Percentiles rank a stretch among this genome's conserved stretches.
Conservation (phyloP, 2,888 invertebrate genomes). For the Crossocerus cetratus region DNA sequence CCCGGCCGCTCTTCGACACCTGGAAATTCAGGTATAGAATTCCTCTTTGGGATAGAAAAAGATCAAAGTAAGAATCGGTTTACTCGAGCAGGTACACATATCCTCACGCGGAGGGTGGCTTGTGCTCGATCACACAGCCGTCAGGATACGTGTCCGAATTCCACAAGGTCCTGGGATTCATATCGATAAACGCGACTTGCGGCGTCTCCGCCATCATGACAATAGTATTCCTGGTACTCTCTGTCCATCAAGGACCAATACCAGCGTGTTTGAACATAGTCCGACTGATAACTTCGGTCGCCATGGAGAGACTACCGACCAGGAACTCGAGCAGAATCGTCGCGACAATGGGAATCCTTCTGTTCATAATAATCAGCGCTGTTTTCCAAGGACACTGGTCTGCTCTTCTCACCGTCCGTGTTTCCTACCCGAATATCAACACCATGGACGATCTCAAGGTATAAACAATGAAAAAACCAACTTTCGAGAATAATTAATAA, state of each 20-base stretch:
- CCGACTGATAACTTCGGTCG: slow-evolving; percentile 37
- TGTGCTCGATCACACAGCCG: slow-evolving; percentile 51
- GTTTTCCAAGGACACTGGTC: slow-evolving; percentile 51
- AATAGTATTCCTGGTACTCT: slow-evolving; percentile 24
- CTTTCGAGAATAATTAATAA: neutral
- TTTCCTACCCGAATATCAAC: slow-evolving; percentile 38
- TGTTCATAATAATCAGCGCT: slow-evolving; percentile 43
- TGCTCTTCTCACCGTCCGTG: slow-evolving; percentile 43
- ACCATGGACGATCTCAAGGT: slow-evolving; percentile 44
- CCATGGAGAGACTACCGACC: slow-evolving; percentile 34
- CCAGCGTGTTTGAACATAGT: slow-evolving; percentile 44
- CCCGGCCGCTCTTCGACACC: slow-evolving; percentile 22
- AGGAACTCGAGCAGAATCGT: slow-evolving; percentile 32
- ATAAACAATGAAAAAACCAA: neutral
- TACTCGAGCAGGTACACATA: slow-evolving; percentile 56
- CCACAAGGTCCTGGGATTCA: slow-evolving; percentile 36
- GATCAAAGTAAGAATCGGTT: neutral
- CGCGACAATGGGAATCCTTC: slow-evolving; percentile 29
- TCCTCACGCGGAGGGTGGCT: slow-evolving; percentile 48
- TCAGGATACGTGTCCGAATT: slow-evolving; percentile 33
- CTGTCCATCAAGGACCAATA: slow-evolving; percentile 15
- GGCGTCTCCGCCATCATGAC: neutral
- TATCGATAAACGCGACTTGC: slow-evolving; percentile 15
- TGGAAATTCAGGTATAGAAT: slow-evolving; percentile 47
- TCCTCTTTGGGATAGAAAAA: neutral